Percentiles rank a stretch among this genome's conserved stretches.
phyloP scores from a whole-genome alignment of 2,113 vertebrate species.

The Stigmatopora nigra region DNA sequence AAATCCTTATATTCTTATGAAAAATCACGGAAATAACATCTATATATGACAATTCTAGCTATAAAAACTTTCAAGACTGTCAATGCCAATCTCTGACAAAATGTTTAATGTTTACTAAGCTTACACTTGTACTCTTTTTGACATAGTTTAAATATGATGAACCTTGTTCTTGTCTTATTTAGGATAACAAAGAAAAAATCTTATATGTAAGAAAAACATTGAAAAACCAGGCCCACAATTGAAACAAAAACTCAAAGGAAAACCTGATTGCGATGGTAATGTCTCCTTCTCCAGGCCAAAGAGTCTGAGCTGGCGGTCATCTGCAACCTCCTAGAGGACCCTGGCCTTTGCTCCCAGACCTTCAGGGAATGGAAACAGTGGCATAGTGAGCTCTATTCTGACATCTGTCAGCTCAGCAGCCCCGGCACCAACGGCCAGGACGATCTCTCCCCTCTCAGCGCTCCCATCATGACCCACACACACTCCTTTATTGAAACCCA shows the following conservation, averaged over 20 bases:
- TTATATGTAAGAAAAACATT: no score
- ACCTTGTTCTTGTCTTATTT: no score
- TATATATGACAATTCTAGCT: no score
- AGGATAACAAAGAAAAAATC: no score
- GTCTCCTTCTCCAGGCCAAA: conserved; percentile 70
- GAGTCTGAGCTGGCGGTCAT: conserved; percentile 79
- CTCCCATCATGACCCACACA: conserved; percentile 79
- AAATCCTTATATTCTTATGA: neutral
- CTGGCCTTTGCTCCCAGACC: conserved; percentile 79
- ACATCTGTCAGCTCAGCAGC: conserved; percentile 78
- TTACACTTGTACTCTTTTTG: no score
- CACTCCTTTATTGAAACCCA: conserved; percentile 90
- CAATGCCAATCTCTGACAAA: no score
- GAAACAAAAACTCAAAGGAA: neutral
- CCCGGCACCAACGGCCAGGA: conserved; percentile 74
- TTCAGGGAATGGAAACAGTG: conserved; percentile 86
- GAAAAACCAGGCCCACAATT: neutral
- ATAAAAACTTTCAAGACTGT: no score
- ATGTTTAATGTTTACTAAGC: no score
- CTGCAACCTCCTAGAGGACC: conserved; percentile 79
- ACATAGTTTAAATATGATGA: no score
- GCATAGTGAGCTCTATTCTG: conserved; percentile 84
- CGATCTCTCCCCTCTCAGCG: conserved; percentile 72
- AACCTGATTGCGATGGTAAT: neutral
- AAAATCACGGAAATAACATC: no score